phyloP scores from a whole-genome alignment of 2,797 vertebrate genomes.

The Notolabrus celidotus region DNA sequence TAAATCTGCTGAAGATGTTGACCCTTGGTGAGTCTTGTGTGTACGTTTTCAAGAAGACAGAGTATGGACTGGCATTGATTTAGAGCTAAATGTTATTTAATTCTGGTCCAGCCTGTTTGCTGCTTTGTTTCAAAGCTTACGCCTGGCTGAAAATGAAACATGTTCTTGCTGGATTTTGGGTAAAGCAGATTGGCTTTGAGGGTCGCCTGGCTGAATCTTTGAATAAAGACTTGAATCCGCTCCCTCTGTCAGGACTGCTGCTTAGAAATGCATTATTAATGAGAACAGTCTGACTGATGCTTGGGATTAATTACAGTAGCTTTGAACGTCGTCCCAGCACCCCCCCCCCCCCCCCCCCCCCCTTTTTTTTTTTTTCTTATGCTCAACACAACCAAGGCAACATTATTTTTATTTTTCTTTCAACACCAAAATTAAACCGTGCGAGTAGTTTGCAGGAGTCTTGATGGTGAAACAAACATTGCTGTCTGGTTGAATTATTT shows the following conservation, averaged over 20 bases:
- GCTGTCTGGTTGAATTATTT: constrained; percentile 33
- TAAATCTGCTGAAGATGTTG: neutral
- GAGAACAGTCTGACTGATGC: constrained; percentile 68
- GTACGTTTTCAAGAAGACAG: neutral
- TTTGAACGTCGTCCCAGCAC: constrained; percentile 21
- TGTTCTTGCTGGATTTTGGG: constrained; percentile 16
- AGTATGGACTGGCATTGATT: constrained; percentile 4
- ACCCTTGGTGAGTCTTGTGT: neutral
- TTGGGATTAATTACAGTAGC: constrained; percentile 78
- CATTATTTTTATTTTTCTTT: constrained; percentile 25
- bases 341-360: too few species aligned
- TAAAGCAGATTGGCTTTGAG: constrained; percentile 63
- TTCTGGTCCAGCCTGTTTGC: neutral
- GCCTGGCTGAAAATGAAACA: constrained; percentile 11
- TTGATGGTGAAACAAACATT: constrained; percentile 9
- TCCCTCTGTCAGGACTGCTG: constrained; percentile 66
- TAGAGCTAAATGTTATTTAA: constrained; percentile 16
- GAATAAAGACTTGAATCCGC: constrained; percentile 67
- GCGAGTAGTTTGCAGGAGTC: constrained; percentile 11
- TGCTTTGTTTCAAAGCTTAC: constrained; percentile 17
- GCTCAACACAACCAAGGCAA: constrained; percentile 16
- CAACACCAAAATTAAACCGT: constrained; percentile 31
- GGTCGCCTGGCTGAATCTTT: constrained; percentile 63
- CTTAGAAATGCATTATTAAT: constrained; percentile 80
- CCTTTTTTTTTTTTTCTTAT: constrained; percentile 12